A percentile compares a stretch with the other conserved stretches of the same genome.
These are phyloP conservation scores for Megastigmus dorsalis DNA, from an alignment of 2,888 invertebrate genomes.

Conservation along the genomic window DNA sequence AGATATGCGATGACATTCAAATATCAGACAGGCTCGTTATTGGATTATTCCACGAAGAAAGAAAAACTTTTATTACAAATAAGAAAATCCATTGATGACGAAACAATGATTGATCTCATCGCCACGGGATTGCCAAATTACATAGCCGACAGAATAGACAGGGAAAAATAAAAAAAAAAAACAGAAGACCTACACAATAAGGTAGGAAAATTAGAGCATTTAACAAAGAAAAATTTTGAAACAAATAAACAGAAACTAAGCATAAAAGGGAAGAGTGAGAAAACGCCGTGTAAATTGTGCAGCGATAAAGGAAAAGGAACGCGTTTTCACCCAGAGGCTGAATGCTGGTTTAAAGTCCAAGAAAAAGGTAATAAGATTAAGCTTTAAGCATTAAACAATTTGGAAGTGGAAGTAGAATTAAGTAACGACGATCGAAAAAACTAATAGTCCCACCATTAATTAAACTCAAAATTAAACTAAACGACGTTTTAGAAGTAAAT, in stretches of 20 bases:
- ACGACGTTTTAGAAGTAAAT: conserved; percentile 47
- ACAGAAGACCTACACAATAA: conserved; percentile 64
- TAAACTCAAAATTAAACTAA: conserved; percentile 51
- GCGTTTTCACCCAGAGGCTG: conserved; percentile 54
- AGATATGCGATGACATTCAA: conserved; percentile 51
- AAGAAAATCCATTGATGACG: not conserved
- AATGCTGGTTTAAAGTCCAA: conserved; percentile 56
- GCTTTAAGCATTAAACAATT: conserved; percentile 55
- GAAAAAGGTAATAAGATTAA: conserved; percentile 46
- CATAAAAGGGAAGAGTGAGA: conserved; percentile 51
- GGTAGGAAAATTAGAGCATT: conserved; percentile 62
- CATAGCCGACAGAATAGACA: conserved; percentile 62
- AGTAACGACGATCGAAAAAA: conserved; percentile 59
- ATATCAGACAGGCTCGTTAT: conserved; percentile 47
- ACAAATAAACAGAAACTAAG: conserved; percentile 51
- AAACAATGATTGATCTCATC: conserved; percentile 54
- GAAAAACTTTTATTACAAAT: conserved; percentile 42
- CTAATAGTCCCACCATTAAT: conserved; percentile 59
- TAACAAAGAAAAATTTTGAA: conserved; percentile 53
- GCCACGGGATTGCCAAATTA: conserved; percentile 62
- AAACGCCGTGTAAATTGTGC: too few species aligned
- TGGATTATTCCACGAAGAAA: conserved; percentile 56
- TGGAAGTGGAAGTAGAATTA: conserved; percentile 58
- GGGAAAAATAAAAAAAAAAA: conserved; percentile 59
- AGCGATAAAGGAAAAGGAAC: conserved; percentile 57